Conservation (phyloP, 2,113 vertebrate species). For the Trichechus manatus region DNA sequence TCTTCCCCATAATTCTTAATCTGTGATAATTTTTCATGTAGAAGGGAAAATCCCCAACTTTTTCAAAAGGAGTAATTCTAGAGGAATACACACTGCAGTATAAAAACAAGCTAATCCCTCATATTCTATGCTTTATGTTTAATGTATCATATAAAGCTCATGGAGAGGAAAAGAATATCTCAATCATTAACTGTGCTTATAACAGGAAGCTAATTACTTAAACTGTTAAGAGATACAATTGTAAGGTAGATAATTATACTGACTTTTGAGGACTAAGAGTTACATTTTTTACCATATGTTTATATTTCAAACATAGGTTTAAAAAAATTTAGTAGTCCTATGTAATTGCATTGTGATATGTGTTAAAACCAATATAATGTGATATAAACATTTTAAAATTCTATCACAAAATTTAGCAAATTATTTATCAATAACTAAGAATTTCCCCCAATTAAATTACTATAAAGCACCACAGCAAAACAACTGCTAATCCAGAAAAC, state of each 20-base stretch:
- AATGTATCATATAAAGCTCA: neutral
- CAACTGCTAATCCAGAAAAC: conserved; percentile 87
- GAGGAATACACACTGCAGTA: neutral
- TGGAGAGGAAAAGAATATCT: neutral
- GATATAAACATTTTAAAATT: conserved; percentile 74
- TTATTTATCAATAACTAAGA: conserved; percentile 86
- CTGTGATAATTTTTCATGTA: neutral
- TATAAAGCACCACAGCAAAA: conserved; percentile 86
- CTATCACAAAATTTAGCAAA: conserved; percentile 83
- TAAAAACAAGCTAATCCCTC: neutral
- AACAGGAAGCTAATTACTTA: neutral
- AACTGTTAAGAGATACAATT: neutral
- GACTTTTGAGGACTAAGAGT: conserved; percentile 15
- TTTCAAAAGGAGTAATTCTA: neutral
- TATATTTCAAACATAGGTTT: neutral
- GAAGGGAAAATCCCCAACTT: neutral
- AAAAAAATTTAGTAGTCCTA: conserved; percentile 37
- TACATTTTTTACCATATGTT: neutral
- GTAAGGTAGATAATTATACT: conserved; percentile 7
- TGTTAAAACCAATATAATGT: conserved; percentile 67
- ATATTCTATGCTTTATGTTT: neutral
- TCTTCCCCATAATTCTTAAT: neutral
- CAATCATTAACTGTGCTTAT: conserved; percentile 18
- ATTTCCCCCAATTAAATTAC: conserved; percentile 85
- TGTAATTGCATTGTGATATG: conserved; percentile 56